These are phyloP conservation scores for Micrastur ruficollis DNA, from an alignment of 2,797 vertebrate genomes.

Conservation along the genomic window DNA sequence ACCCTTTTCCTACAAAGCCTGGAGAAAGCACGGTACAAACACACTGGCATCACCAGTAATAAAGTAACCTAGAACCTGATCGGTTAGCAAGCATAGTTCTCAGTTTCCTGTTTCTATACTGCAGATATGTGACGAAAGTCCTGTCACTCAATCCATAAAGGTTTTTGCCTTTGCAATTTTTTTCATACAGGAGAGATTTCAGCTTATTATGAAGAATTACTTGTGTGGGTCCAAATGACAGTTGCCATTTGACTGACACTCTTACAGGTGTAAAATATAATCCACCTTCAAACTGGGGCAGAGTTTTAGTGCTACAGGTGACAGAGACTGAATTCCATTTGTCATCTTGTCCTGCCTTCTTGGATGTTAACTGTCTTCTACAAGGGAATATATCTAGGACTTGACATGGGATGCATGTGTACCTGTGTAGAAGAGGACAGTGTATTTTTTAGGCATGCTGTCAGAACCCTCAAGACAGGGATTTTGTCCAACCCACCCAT, in stretches of 20 bases:
- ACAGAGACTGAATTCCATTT: conserved; percentile 4
- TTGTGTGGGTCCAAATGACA: neutral
- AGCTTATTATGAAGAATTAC: conserved; percentile 20
- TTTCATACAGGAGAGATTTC: conserved; percentile 41
- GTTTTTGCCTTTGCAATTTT: conserved; percentile 63
- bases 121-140: conserved; percentile 19
- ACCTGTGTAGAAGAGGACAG: neutral
- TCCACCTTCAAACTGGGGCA: neutral
- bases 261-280: neutral
- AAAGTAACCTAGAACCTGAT: neutral
- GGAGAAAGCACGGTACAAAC: neutral
- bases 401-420: neutral
- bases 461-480: neutral
- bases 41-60: neutral
- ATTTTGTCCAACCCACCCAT: neutral
- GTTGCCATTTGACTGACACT: conserved; percentile 1
- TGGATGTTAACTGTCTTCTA: neutral
- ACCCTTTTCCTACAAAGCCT: conserved; percentile 5
- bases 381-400: neutral
- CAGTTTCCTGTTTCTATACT: conserved; percentile 18
- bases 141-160: conserved; percentile 58
- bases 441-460: conserved; percentile 20
- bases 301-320: neutral
- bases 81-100: neutral
- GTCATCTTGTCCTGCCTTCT: neutral